Conservation (phyloP, 2,113 vertebrate genomes). For the Mandrillus leucophaeus region DNA sequence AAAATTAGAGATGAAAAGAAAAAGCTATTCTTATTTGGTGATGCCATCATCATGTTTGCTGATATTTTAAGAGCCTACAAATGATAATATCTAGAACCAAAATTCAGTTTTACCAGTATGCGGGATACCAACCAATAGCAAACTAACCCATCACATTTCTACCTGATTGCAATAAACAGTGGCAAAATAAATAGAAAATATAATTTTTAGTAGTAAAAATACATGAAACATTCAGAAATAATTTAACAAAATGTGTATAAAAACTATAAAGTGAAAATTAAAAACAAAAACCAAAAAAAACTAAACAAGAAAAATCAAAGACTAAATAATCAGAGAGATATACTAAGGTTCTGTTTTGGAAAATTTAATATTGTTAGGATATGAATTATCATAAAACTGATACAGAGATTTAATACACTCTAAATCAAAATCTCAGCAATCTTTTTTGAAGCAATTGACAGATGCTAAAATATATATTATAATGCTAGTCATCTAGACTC, state of each 20-base stretch:
- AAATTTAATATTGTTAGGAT: neutral
- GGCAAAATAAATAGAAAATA: neutral
- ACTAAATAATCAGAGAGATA: neutral
- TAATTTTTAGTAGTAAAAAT: neutral
- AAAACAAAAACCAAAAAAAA: neutral
- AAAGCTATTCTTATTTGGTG: neutral
- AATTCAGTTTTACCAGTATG: neutral
- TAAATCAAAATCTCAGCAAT: neutral
- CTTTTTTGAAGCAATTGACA: neutral
- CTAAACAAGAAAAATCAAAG: neutral
- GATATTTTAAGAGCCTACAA: neutral
- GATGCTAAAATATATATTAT: neutral
- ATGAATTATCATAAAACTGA: neutral
- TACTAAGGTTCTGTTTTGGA: neutral
- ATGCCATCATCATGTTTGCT: neutral
- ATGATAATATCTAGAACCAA: neutral
- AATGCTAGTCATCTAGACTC: neutral
- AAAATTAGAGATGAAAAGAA: neutral
- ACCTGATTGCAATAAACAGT: too few species aligned
- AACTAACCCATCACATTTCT: neutral
- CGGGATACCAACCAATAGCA: neutral
- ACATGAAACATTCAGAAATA: neutral
- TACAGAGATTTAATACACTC: neutral
- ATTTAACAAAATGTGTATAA: neutral
- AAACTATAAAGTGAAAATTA: neutral